phyloP scores from a whole-genome alignment of 2,888 invertebrate species.

The Halictus quadricinctus region DNA sequence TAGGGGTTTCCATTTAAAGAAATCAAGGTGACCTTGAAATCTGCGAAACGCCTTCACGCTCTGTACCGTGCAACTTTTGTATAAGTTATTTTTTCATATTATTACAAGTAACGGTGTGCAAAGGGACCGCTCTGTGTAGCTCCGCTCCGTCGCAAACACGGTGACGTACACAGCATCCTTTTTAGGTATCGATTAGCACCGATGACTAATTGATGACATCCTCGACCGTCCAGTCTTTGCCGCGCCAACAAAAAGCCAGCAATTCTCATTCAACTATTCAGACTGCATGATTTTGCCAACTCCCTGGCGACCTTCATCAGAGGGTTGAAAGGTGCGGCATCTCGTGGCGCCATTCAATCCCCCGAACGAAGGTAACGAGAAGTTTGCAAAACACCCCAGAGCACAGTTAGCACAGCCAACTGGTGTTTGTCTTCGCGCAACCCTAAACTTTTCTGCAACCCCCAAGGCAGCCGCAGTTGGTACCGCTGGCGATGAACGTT shows the following conservation, averaged over 20 bases:
- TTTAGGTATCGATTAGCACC: neutral
- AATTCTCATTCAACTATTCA: neutral
- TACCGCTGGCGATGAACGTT: neutral
- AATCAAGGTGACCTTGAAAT: too few relatives aligned
- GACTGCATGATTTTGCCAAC: neutral
- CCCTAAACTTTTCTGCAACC: neutral
- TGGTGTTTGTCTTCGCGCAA: constrained; percentile 1
- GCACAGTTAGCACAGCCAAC: neutral
- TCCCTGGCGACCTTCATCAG: neutral
- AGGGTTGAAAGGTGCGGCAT: neutral
- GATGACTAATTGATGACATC: neutral
- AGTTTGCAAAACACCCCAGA: neutral
- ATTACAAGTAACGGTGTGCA: neutral
- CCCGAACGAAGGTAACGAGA: neutral
- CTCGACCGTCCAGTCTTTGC: neutral
- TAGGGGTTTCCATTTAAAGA: too few relatives aligned
- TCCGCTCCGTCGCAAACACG: neutral
- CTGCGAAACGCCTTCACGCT: too few relatives aligned
- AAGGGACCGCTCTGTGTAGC: too few relatives aligned
- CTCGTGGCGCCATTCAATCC: neutral
- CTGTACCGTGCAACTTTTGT: too few relatives aligned
- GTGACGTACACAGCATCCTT: neutral
- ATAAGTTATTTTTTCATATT: neutral
- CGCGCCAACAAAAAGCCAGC: neutral
- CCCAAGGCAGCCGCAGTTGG: neutral